Conservation (phyloP, 53 echinoderm and acorn worm genomes). For the Holothuria scabra region DNA sequence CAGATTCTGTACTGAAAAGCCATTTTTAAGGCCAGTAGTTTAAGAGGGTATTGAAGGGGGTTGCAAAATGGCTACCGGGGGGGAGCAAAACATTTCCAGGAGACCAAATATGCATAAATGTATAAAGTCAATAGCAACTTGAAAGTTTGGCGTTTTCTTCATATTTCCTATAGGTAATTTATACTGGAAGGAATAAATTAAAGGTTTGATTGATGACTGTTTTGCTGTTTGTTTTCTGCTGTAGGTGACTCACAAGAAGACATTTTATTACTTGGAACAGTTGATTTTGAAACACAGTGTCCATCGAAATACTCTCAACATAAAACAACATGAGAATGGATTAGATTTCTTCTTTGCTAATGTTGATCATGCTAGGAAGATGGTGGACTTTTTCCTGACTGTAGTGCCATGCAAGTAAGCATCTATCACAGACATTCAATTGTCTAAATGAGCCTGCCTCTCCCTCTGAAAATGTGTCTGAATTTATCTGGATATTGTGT, state of each 20-base stretch:
- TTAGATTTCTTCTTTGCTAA: slow-evolving; percentile 84
- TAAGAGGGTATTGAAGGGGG: too few relatives aligned
- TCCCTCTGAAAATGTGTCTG: background rate
- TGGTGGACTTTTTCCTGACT: slow-evolving; percentile 84
- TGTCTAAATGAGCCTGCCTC: background rate
- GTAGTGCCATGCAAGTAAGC: slow-evolving; percentile 93
- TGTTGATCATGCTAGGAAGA: slow-evolving; percentile 81
- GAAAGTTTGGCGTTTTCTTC: too few relatives aligned
- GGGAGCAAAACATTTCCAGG: too few relatives aligned
- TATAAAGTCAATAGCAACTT: too few relatives aligned
- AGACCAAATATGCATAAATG: too few relatives aligned
- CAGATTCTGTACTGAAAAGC: too few relatives aligned
- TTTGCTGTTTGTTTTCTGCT: background rate
- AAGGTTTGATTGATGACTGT: too few relatives aligned
- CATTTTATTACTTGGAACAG: slow-evolving; percentile 96
- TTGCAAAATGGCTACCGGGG: too few relatives aligned
- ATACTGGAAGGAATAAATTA: too few relatives aligned
- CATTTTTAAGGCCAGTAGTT: too few relatives aligned
- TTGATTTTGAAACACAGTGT: slow-evolving; percentile 86
- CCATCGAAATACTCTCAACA: slow-evolving; percentile 83
- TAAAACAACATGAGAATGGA: slow-evolving; percentile 93
- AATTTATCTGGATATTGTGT: too few relatives aligned
- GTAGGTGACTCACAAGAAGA: slow-evolving; percentile 95
- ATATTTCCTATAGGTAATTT: too few relatives aligned
- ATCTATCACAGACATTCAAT: background rate